Evolutionary conservation across 2,888 invertebrate species (phyloP).

Genomic region (Pantelozetes paolii): DNA sequence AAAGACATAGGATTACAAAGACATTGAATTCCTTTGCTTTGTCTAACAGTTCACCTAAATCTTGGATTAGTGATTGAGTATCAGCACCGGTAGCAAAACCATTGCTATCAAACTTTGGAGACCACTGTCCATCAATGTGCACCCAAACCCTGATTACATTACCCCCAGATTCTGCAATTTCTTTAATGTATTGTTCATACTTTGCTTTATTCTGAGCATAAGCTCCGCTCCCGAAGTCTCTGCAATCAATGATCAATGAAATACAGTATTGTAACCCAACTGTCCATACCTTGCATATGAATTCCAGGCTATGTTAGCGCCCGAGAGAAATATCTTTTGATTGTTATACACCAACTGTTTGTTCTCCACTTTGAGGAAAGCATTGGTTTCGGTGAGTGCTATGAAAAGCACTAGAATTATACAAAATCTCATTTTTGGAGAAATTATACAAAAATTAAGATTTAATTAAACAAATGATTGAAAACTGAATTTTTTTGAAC

Average conservation of each 20-base stretch:
- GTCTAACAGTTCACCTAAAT: slow-evolving; percentile 11
- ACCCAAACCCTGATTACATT: background rate
- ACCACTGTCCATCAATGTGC: slow-evolving; percentile 19
- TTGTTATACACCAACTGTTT: background rate
- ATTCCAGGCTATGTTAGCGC: background rate
- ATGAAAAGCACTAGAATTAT: too few relatives aligned
- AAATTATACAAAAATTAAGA: too few relatives aligned
- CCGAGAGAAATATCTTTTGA: background rate
- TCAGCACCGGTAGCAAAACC: slow-evolving; percentile 1
- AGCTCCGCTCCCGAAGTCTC: slow-evolving; percentile 4
- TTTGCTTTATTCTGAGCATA: background rate
- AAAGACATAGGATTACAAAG: background rate
- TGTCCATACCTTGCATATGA: slow-evolving; percentile 1
- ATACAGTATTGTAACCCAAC: background rate
- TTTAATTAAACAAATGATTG: too few relatives aligned
- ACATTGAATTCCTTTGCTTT: background rate
- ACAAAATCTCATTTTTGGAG: too few relatives aligned
- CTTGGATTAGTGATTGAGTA: background rate
- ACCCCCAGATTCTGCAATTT: background rate
- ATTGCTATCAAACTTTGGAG: background rate
- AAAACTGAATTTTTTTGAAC: too few relatives aligned
- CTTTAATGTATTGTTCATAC: background rate
- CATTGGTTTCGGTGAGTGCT: too few relatives aligned
- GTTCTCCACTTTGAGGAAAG: background rate
- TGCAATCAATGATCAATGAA: background rate